Base-by-base conservation (phyloP, 2,888 invertebrate genomes). In the Sinopyrophorus schimmeli region DNA sequence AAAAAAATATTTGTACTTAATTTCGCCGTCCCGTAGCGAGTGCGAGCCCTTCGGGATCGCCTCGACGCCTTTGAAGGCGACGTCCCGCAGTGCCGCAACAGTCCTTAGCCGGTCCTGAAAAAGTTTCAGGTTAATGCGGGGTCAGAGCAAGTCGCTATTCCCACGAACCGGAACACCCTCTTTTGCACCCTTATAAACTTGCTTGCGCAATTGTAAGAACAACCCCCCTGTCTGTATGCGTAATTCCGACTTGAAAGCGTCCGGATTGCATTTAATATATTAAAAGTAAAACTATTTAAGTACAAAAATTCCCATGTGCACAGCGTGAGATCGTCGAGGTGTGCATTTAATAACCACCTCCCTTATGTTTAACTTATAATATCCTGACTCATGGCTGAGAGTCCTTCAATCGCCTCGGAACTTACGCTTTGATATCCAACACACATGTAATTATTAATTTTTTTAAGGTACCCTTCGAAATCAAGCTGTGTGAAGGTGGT, bases 261-360 rank as follows among this genome's bases (percentile, higher is more conserved):
- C 30, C 35, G 31, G 49, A 42, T 49, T 49, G 40, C 43, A 18
- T 32, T 44, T 10, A 39, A 18, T 21, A 37, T 44, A 27, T 39
- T 43, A 27, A 31, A 50, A 24, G 30, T 35, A 37, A 47, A 42
- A 38, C 38, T 39, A 23, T 46, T 15, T 32, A 27, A 16, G 39
- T 35, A 43, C 26, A 39, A 50, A n/a, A 55, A 58, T 58, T 58
- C 58, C 54, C 58, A 58, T 58, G 49, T 51, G 28, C 48, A 11
- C 55, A 55, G 58, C 55, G 58, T 54, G 58, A 56, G 56, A 56
- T 49, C 37, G 47, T 23, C 47, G 34, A 58, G 53, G 58, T 54
- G 54, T 48, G 48, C 24, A 39, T 55, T 56, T 56, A 56, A 58
- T 56, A 56, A 53, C 55, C 58, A 56, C 58, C 58, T 54, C 28